Conservation (phyloP, 1,140 invertebrate genomes). For the Asbolus verrucosus region DNA sequence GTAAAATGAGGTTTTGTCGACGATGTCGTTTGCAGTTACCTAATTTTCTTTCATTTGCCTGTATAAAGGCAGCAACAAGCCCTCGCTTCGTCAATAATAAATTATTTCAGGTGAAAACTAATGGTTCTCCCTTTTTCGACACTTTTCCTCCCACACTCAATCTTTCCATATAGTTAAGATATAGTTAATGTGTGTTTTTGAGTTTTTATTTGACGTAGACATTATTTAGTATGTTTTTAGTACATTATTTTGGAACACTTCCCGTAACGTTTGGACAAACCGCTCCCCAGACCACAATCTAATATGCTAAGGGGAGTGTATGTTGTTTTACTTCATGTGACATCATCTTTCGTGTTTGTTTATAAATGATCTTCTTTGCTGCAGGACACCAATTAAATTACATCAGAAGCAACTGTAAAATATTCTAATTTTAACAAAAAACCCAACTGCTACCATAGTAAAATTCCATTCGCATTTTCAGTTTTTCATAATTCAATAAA, state of each 20-base stretch:
- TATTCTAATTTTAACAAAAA: background rate
- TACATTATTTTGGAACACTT: constrained; percentile 21
- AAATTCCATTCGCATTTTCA: too few relatives aligned
- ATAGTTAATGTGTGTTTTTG: constrained; percentile 7
- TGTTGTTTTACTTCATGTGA: constrained; percentile 25
- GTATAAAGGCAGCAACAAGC: too few relatives aligned
- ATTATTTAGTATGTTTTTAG: constrained; percentile 32
- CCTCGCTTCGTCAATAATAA: constrained; percentile 1
- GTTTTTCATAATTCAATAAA: too few relatives aligned
- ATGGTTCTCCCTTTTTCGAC: background rate
- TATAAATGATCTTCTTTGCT: constrained; percentile 7
- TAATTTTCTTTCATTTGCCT: constrained; percentile 17
- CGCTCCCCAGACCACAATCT: constrained; percentile 15
- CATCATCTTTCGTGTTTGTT: constrained; percentile 22
- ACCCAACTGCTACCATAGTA: too few relatives aligned
- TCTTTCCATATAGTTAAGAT: constrained; percentile 5
- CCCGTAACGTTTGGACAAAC: constrained; percentile 14
- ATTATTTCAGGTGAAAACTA: background rate
- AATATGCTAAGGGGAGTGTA: constrained; percentile 8
- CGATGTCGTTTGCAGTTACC: constrained; percentile 20
- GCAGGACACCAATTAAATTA: constrained; percentile 9
- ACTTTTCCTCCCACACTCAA: background rate
- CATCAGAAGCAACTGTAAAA: background rate
- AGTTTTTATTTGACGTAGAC: constrained; percentile 29
- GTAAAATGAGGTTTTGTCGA: background rate